Evolutionary conservation across 2,113 vertebrate genomes (phyloP), one percentile per base, ranked within the genome.

Genomic region (Suncus etruscus): DNA sequence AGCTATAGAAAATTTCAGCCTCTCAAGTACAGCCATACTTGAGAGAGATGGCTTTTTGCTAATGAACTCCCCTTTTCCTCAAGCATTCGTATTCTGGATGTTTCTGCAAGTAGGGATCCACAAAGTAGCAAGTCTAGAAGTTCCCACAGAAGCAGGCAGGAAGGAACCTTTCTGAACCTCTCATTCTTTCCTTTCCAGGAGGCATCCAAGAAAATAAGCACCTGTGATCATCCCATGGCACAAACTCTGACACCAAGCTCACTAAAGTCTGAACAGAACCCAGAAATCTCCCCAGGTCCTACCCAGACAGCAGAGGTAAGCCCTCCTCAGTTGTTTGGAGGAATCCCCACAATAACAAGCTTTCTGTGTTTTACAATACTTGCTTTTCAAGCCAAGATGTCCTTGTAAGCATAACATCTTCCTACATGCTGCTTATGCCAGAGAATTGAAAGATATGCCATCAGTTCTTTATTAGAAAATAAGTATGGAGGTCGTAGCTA

Each of bases 241-340:
- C 92, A 95, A 9, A 74, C 69, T 27, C n/a, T 87, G 89, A 0
- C 18, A 50, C 89, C 63, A 77, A 54, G 87, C 81, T 68, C 83
- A 25, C 86, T 83, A 76, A 94, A 16, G 32, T 2, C 89, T 25
- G 94, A 89, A 75, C 61, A 9, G 32, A 14, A 51, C 84, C 86
- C 84, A 76, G 95, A 83, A 12, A 32, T 27, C 47, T 91, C 88
- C 27, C 69, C 6, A 47, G 76, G 25, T 14, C 65, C 32, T 83
- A 83, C 12, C 79, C 93, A 24, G 58, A 65, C 89, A 47, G 32
- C 83, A 45, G 0, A 54, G 95, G 97, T 98, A 87, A 96, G 97
- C 96, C 75, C 86, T 51, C 47, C 81, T 45, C 61, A 48, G 48
- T 18, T 48, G 18, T 25, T 16, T 11, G 10, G 48, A 22, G 11